phyloP scores from a whole-genome alignment of 1,140 invertebrate genomes.

The Armadillidium nasatum region DNA sequence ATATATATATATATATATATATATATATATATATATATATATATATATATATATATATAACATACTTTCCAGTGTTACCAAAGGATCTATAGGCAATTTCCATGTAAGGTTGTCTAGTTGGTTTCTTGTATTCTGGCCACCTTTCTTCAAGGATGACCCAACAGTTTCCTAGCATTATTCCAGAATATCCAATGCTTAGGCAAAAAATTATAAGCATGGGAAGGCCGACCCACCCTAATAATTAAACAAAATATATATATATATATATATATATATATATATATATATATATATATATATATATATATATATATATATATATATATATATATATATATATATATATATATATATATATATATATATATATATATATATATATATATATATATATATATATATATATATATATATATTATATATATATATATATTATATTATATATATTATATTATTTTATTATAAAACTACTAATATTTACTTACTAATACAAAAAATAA shows the following conservation, averaged over 20 bases:
- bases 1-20: too few species aligned
- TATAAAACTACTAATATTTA: too few species aligned
- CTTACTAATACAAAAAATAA: too few species aligned
- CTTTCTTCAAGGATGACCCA: slow-evolving; percentile 26
- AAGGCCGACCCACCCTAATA: slow-evolving; percentile 24
- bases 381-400: too few species aligned
- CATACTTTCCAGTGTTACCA: slow-evolving; percentile 14
- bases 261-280: background rate
- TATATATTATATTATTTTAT: too few species aligned
- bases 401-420: too few species aligned
- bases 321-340: background rate
- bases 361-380: too few species aligned
- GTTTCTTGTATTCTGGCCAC: slow-evolving; percentile 24
- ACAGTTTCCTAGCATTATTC: slow-evolving; percentile 14
- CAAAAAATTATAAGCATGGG: slow-evolving; percentile 23
- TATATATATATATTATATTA: too few species aligned
- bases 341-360: too few species aligned
- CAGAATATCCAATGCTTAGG: slow-evolving; percentile 16
- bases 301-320: slow-evolving; percentile 3
- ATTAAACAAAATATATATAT: background rate
- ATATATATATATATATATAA: too few species aligned
- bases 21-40: too few species aligned
- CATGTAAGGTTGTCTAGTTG: slow-evolving; percentile 28
- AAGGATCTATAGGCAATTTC: slow-evolving; percentile 23
- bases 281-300: background rate